These are phyloP conservation scores for Hirtodrosophila confusa DNA, from an alignment of 2,888 invertebrate species.

Conservation along the genomic window DNA sequence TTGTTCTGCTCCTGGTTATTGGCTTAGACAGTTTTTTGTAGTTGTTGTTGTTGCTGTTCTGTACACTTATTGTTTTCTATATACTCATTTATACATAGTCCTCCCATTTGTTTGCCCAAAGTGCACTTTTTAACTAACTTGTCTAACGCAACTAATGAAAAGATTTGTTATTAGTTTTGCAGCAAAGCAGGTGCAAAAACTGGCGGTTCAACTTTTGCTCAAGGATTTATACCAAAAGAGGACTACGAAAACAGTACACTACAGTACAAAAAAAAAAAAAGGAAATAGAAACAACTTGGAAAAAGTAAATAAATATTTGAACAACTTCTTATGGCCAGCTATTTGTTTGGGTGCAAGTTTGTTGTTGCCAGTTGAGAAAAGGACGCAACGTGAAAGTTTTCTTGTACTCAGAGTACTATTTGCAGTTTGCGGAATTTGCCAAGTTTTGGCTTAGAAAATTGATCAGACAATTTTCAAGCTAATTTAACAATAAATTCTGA, in stretches of 20 bases:
- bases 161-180: conserved; percentile 78
- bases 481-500: conserved; percentile 66
- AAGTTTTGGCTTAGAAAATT: conserved; percentile 66
- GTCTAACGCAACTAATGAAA: conserved; percentile 78
- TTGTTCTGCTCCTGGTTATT: conserved; percentile 51
- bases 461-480: conserved; percentile 73
- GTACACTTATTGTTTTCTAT: conserved; percentile 22
- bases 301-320: conserved; percentile 79
- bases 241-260: background rate
- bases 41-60: background rate
- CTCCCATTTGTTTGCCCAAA: conserved; percentile 66
- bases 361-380: conserved; percentile 12
- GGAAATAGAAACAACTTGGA: conserved; percentile 49
- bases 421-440: conserved; percentile 39
- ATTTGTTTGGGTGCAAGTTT: conserved; percentile 66
- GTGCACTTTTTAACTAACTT: conserved; percentile 79
- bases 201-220: conserved; percentile 51
- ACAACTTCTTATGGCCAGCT: conserved; percentile 77
- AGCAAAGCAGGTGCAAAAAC: conserved; percentile 63
- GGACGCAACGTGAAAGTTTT: conserved; percentile 58
- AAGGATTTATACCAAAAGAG: conserved; percentile 41
- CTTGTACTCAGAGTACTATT: conserved; percentile 37
- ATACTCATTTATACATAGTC: conserved; percentile 7
- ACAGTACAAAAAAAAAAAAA: background rate
- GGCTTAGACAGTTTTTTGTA: conserved; percentile 54